These are phyloP conservation scores for Cataglyphis hispanica DNA, from an alignment of 1,140 invertebrate species.

Conservation along the genomic window DNA sequence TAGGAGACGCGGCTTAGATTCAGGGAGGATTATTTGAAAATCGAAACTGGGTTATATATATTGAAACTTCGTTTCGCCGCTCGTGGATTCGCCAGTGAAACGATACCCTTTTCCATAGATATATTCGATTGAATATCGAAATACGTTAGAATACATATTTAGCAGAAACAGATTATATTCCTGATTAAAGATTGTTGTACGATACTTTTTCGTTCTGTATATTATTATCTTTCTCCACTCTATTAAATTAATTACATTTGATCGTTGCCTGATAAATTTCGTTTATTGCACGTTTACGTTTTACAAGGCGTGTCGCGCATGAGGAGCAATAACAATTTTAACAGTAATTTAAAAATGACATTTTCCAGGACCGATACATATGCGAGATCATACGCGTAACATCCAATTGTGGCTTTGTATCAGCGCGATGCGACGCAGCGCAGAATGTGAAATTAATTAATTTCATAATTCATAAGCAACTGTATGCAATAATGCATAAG, in stretches of 20 bases:
- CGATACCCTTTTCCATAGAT: constrained; percentile 59
- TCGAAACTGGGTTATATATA: constrained; percentile 53
- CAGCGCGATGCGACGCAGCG: constrained; percentile 36
- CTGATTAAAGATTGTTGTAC: constrained; percentile 24
- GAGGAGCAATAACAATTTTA: constrained; percentile 51
- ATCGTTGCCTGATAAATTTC: constrained; percentile 40
- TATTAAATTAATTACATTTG: constrained; percentile 33
- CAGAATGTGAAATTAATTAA: constrained; percentile 63
- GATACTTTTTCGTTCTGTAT: constrained; percentile 8
- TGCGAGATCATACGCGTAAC: constrained; percentile 40
- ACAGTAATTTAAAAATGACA: constrained; percentile 57
- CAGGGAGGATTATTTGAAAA: constrained; percentile 63
- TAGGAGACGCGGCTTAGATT: constrained; percentile 57
- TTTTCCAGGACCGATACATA: constrained; percentile 46
- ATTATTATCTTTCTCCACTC: neutral
- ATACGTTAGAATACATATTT: constrained; percentile 56
- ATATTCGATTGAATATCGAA: constrained; percentile 63
- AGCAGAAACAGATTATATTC: constrained; percentile 54
- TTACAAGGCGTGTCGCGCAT: constrained; percentile 34
- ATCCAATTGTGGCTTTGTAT: constrained; percentile 64
- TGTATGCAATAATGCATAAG: constrained; percentile 60
- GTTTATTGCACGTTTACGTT: constrained; percentile 51
- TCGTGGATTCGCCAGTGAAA: constrained; percentile 55
- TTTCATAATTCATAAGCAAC: constrained; percentile 65
- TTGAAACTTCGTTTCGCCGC: constrained; percentile 58